Conservation (phyloP, 1,140 invertebrate species). For the Daktulosphaira vitifoliae region DNA sequence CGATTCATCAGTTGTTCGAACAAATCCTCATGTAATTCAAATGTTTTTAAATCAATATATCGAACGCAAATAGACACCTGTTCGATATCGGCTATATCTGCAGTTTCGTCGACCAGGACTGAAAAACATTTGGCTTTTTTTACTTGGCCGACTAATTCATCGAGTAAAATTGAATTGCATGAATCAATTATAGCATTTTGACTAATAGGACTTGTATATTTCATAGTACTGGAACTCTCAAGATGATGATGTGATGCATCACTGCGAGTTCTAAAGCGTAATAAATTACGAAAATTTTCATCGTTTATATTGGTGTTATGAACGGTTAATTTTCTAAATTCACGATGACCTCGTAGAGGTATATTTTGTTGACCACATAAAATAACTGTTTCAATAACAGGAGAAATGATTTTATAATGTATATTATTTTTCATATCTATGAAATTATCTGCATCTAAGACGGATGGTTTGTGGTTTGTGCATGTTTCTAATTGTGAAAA, state of each 20-base stretch:
- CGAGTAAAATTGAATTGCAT: no score
- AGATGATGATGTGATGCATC: not conserved
- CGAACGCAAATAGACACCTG: no score
- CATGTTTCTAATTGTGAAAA: not conserved
- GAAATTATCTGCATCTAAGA: constrained; percentile 1
- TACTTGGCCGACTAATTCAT: no score
- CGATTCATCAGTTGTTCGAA: not conserved
- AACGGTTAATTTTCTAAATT: no score
- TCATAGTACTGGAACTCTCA: constrained; percentile 5
- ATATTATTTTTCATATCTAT: not conserved
- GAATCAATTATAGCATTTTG: no score
- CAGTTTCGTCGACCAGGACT: not conserved
- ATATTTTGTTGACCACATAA: no score
- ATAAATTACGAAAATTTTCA: no score
- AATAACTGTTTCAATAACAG: no score
- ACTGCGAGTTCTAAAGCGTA: no score
- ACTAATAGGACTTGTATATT: constrained; percentile 1
- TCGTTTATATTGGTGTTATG: no score
- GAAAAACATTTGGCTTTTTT: not conserved
- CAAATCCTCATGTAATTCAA: not conserved
- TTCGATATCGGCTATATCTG: not conserved
- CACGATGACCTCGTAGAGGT: no score
- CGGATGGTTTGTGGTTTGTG: not conserved
- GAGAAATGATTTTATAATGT: not conserved
- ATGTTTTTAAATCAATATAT: not conserved